Evolutionary conservation across 2,888 invertebrate genomes (phyloP), one percentile per base, ranked within the genome.

Genomic region (Neoscelio sp.): DNA sequence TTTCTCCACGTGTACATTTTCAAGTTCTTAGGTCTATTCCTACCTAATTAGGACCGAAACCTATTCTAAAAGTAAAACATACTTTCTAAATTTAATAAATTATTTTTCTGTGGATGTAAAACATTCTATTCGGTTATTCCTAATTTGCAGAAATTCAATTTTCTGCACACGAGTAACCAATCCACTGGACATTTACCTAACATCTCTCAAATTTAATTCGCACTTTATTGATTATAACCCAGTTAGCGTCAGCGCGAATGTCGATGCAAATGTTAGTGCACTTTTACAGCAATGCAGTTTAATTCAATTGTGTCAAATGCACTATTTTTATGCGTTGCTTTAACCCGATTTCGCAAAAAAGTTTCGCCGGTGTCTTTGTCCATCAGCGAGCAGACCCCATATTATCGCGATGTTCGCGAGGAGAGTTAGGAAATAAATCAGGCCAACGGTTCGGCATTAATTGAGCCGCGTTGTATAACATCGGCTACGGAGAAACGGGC

Each of bases 381-480:
- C 48, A 17, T 58, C 68, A 70, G 44, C 20, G 58, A 40, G 46
- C 44, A 13, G 30, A 18, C 20, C 17, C 58, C 15, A 30, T 33
- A 78, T 65, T 60, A 78, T 78, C 71, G 65, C 71, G 70, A 73
- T 71, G 68, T 35, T 60, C 65, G 65, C 54, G 52, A 52, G 50
- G 42, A 18, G 85, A 86, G 86, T 86, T 86, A 84, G 87, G 87
- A 87, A 88, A 89, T 89, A 89, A 89, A 89, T 89, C 89, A 89
- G 88, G 82, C 78, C 86, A 87, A 85, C 86, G 82, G 88, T 87
- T 87, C 88, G 89, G 89, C 90, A 89, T 89, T 89, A 89, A 90
- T 89, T 90, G 89, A 89, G 89, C 89, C 85, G 87, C 89, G 88
- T 88, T 89, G 88, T 89, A 86, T 85, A 86, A 87, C 83, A 81